phyloP scores from a whole-genome alignment of 2,113 vertebrate species.

The Rhineura floridana region DNA sequence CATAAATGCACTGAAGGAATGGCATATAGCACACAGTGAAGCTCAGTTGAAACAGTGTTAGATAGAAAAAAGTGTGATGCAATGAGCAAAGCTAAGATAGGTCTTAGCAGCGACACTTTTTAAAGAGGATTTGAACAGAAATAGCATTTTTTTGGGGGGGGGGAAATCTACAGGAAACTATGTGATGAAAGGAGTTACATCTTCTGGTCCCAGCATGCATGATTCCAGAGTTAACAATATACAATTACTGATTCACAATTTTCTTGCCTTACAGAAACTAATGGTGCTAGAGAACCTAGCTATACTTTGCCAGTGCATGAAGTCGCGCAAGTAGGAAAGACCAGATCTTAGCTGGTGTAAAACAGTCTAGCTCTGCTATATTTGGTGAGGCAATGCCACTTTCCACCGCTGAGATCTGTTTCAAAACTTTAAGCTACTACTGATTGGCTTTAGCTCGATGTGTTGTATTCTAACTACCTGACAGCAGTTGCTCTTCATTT shows the following conservation, averaged over 20 bases:
- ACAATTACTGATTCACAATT: conserved; percentile 4
- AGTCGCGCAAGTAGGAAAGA: conserved; percentile 40
- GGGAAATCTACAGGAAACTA: background rate
- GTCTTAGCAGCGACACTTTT: background rate
- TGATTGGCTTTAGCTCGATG: conserved; percentile 29
- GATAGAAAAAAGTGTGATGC: background rate
- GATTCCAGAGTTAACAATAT: conserved; percentile 6
- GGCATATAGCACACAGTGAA: background rate
- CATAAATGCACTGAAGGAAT: background rate
- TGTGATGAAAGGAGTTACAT: background rate
- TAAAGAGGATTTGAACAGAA: background rate
- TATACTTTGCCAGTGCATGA: conserved; percentile 16
- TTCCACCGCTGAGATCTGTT: background rate
- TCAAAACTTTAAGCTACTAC: conserved; percentile 56
- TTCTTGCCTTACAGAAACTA: background rate
- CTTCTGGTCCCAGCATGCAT: background rate
- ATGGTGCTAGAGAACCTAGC: conserved; percentile 40
- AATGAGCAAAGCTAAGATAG: background rate
- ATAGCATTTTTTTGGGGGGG: background rate
- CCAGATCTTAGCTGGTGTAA: background rate
- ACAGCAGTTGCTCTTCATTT: conserved; percentile 37
- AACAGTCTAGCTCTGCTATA: conserved; percentile 11
- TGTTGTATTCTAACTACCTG: conserved; percentile 37
- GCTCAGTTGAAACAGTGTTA: background rate
- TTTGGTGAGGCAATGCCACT: conserved; percentile 1